A percentile compares a stretch with the other conserved stretches of the same genome.
Conservation (phyloP, 1,140 invertebrate species). For the Drosophila nannoptera region DNA sequence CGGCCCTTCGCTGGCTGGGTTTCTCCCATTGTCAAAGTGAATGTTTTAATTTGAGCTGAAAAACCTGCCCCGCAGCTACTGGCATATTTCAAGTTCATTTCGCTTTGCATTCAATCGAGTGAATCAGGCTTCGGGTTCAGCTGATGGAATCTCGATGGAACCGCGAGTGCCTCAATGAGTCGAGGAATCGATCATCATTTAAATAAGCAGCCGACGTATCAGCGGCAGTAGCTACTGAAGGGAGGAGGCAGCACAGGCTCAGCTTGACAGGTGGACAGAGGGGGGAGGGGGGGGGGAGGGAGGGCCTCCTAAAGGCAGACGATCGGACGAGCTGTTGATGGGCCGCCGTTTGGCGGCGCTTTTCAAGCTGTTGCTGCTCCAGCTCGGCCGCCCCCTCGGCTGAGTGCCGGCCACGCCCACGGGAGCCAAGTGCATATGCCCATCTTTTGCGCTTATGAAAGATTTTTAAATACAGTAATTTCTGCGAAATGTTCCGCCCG, state of each 20-base stretch:
- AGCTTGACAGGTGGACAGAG: too few relatives aligned
- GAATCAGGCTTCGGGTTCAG: background rate
- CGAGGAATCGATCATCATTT: conserved; percentile 31
- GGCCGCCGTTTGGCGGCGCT: conserved; percentile 32
- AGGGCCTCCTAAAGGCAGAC: background rate
- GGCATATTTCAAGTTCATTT: background rate
- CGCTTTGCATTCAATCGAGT: background rate
- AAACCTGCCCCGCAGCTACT: background rate
- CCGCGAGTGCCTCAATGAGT: conserved; percentile 20
- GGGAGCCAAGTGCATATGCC: conserved; percentile 25
- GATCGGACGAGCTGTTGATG: conserved; percentile 4
- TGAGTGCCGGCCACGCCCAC: conserved; percentile 11
- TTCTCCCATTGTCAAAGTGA: too few relatives aligned
- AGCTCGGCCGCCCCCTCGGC: background rate
- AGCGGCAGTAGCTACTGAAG: conserved; percentile 33
- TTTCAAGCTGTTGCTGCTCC: conserved; percentile 30
- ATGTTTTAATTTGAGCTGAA: background rate
- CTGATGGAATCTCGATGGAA: conserved; percentile 12
- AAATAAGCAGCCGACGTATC: conserved; percentile 42
- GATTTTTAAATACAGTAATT: conserved; percentile 77
- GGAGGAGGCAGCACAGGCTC: background rate
- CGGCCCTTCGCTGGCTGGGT: too few relatives aligned
- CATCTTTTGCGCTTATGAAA: conserved; percentile 73
- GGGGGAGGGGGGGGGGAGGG: background rate
- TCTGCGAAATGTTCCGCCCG: conserved; percentile 3